A percentile compares a stretch with the other conserved stretches of the same genome.
phyloP scores from a whole-genome alignment of 2,797 vertebrate species.

The Crocodylus rhombifer region DNA sequence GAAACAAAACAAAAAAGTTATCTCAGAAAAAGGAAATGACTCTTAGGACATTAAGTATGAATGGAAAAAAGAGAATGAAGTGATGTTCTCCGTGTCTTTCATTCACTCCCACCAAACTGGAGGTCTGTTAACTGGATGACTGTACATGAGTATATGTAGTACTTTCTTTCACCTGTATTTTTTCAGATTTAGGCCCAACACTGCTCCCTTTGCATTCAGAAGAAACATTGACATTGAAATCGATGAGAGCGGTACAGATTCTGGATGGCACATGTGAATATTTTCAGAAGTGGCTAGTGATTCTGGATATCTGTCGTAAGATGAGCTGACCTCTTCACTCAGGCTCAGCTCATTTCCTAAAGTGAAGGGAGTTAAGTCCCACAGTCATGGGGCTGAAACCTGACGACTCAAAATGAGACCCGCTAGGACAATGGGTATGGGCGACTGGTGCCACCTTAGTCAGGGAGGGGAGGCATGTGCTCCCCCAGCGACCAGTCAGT shows the following conservation, averaged over 20 bases:
- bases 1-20: neutral
- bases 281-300: neutral
- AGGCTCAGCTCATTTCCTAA: neutral
- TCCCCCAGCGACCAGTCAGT: no score
- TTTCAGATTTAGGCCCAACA: neutral
- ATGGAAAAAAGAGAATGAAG: rapidly evolving
- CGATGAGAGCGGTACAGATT: neutral
- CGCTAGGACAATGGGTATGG: no score
- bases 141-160: neutral
- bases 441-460: no score
- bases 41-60: neutral
- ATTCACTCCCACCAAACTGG: neutral
- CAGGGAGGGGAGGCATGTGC: no score
- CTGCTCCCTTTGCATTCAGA: neutral
- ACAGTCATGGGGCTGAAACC: constrained; percentile 34
- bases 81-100: neutral
- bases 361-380: constrained; percentile 19
- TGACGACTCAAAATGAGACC: neutral
- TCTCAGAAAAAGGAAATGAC: neutral
- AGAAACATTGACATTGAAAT: neutral
- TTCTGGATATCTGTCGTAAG: neutral
- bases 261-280: neutral
- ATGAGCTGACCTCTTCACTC: neutral
- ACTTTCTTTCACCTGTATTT: rapidly evolving
- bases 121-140: neutral